Evolutionary conservation across 2,888 invertebrate genomes (phyloP), one percentile per base, ranked within the genome.

Genomic region (Nipponacmea schrenckii): DNA sequence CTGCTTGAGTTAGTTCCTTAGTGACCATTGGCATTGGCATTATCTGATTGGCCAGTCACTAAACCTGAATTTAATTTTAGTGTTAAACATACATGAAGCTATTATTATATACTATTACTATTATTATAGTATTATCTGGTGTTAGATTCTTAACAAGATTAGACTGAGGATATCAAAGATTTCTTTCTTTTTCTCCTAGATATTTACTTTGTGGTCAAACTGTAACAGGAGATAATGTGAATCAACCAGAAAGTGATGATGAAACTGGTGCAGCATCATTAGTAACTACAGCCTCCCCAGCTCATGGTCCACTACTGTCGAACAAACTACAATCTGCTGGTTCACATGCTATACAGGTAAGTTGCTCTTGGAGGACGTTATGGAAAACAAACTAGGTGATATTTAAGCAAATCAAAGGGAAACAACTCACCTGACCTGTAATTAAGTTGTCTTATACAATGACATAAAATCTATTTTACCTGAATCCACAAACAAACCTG

Each of bases 151-250:
- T 2, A 31, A 31, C 31, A 31, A 5, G 3, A 3, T 31, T 5
- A 31, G 31, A 3, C 5, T 31, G 31, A 31, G 3, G 5, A 31
- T 5, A 31, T 31, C 31, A 31, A 31, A 31, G 31, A 31, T 5
- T 31, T 31, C 5, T 31, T 10, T 10, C 39, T 10, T 7, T 39
- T 14, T 31, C n/a, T 50, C 67, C 26, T 76, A 88, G 89, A 66
- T 89, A 84, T 77, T 79, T 90, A 68, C 80, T 90, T 56, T 90
- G 90, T 84, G 90, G 89, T 27, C 84, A 89, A 77, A 88, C 83
- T 65, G 85, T 86, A 12, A 84, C 83, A 1, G 84, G 85, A 45
- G 83, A 82, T 68, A 72, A 72, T 65, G 68, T 77, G 17, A 24
- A 72, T 76, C 68, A 76, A 26, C n/a, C 17, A 75, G 73, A 63